Percentiles rank a stretch among this genome's conserved stretches.
Evolutionary conservation across 2,113 vertebrate genomes (phyloP).

Genomic region (Mionectes macconnelli): DNA sequence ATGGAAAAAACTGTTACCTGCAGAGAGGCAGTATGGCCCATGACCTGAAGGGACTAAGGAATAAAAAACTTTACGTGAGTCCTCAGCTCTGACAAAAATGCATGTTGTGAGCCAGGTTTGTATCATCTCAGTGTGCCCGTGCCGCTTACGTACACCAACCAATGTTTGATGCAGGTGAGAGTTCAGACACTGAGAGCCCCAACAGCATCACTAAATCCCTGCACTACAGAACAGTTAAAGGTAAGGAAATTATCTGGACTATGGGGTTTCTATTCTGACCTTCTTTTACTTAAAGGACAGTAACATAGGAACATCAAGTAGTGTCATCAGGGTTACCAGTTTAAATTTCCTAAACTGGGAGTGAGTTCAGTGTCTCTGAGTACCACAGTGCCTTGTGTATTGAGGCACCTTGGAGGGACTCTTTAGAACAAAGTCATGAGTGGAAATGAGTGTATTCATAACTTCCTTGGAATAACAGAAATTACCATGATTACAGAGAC

Average conservation of each 20-base stretch:
- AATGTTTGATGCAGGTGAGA: background rate
- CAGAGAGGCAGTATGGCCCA: background rate
- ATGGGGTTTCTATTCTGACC: background rate
- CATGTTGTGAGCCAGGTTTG: background rate
- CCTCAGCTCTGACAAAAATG: background rate
- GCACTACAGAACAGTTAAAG: background rate
- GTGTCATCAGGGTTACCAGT: background rate
- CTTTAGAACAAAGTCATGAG: background rate
- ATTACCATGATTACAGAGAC: background rate
- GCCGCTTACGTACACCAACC: background rate
- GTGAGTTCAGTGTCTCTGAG: accelerated
- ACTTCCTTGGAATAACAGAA: background rate
- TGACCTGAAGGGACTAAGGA: background rate
- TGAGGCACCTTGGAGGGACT: accelerated
- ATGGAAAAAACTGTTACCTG: background rate
- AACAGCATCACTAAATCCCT: background rate
- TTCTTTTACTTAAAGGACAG: background rate
- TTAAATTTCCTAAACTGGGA: background rate
- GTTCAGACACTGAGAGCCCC: background rate
- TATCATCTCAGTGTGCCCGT: background rate
- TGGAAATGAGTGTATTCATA: background rate
- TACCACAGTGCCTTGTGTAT: background rate
- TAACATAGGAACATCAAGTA: background rate
- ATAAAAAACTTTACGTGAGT: background rate
- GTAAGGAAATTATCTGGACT: background rate